Conservation (phyloP, 2,113 vertebrate species). For the Saccopteryx leptura region DNA sequence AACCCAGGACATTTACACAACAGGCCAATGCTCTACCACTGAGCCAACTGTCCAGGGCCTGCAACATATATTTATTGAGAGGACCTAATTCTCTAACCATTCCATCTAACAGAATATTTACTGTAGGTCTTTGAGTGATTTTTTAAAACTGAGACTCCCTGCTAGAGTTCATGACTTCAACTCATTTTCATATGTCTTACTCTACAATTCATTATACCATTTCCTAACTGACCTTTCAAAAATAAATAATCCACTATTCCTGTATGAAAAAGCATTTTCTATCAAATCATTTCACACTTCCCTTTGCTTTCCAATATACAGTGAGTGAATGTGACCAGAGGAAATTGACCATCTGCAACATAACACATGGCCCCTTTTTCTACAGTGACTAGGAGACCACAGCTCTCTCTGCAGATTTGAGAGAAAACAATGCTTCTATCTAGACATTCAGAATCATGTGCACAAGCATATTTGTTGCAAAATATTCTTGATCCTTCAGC, state of each 20-base stretch:
- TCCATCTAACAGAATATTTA: background rate
- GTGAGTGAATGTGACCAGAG: slow-evolving; percentile 35
- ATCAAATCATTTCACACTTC: slow-evolving; percentile 51
- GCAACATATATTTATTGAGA: background rate
- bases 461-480: background rate
- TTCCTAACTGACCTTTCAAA: slow-evolving; percentile 65
- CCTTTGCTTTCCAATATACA: background rate
- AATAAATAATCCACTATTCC: slow-evolving; percentile 47
- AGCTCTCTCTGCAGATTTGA: slow-evolving; percentile 24
- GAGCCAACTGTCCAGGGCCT: too few relatives aligned
- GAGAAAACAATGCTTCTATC: slow-evolving; percentile 29
- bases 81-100: background rate
- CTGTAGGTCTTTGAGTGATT: background rate
- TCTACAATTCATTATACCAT: slow-evolving; percentile 10
- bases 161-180: slow-evolving; percentile 34
- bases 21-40: too few relatives aligned
- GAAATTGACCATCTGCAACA: slow-evolving; percentile 57
- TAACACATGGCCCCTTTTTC: slow-evolving; percentile 53
- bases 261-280: slow-evolving; percentile 54
- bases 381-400: background rate
- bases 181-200: slow-evolving; percentile 63
- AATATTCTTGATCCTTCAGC: background rate
- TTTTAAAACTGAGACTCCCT: background rate
- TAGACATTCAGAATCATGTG: background rate
- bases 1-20: too few relatives aligned